Conservation (phyloP, 2,113 vertebrate species). For the Psittacula cyanocephala region DNA sequence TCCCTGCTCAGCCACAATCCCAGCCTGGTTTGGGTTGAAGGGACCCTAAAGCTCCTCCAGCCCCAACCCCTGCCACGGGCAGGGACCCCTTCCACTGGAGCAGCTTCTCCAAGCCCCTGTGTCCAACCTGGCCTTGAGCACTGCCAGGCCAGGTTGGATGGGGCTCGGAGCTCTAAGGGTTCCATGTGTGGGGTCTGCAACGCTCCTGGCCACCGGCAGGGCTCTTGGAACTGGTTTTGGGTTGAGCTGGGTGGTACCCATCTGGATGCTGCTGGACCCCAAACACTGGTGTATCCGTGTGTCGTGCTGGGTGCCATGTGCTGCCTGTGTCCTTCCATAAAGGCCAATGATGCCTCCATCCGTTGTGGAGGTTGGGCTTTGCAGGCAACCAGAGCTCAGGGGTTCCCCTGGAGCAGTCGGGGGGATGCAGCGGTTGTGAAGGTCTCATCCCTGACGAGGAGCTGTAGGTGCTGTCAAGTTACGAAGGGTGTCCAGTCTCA, state of each 20-base stretch:
- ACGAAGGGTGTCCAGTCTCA: not conserved
- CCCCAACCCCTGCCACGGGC: not conserved
- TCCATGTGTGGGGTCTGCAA: not conserved
- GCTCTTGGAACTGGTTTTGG: not conserved
- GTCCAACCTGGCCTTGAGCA: not conserved
- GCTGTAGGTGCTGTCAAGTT: not conserved
- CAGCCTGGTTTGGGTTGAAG: not conserved
- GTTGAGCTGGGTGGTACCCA: not conserved
- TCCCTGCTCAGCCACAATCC: not conserved
- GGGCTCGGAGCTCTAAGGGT: not conserved
- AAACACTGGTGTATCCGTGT: fast-evolving
- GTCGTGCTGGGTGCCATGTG: not conserved
- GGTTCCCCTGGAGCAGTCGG: not conserved
- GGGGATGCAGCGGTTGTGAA: not conserved
- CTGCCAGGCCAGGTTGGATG: not conserved
- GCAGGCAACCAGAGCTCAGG: not conserved
- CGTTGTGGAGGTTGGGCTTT: not conserved
- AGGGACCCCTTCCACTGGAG: not conserved
- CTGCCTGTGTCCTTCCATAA: not conserved
- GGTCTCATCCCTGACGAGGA: not conserved
- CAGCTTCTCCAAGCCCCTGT: not conserved
- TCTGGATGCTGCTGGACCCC: not conserved
- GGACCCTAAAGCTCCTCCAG: not conserved
- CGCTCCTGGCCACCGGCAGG: fast-evolving
- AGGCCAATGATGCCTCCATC: not conserved